Evolutionary conservation across 2,113 vertebrate genomes (phyloP).

Genomic region (Cettia cetti): DNA sequence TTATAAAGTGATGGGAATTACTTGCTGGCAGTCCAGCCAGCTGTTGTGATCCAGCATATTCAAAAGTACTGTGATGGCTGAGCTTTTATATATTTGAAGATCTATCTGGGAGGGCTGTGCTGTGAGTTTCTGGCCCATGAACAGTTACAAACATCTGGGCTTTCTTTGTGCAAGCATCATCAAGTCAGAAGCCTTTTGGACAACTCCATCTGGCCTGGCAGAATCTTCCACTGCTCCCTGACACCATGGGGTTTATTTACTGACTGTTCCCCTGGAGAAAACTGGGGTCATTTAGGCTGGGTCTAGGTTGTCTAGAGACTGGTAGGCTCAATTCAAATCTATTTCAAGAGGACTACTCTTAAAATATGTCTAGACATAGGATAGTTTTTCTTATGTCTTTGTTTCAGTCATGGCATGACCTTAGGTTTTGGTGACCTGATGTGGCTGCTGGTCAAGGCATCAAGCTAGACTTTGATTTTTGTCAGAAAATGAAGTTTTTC

Average conservation of each 20-base stretch:
- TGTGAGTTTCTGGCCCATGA: not conserved
- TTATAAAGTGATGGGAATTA: not conserved
- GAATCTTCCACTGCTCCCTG: not conserved
- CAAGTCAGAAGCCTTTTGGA: not conserved
- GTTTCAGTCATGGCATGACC: not conserved
- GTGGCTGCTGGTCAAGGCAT: not conserved
- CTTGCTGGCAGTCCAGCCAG: not conserved
- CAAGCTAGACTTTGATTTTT: not conserved
- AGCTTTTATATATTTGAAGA: not conserved
- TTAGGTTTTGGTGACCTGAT: not conserved
- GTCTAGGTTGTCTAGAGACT: not conserved
- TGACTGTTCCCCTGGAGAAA: not conserved
- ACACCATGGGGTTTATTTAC: not conserved
- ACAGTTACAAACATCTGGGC: not conserved
- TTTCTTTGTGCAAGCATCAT: not conserved
- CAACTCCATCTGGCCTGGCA: not conserved
- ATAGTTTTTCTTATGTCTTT: rapidly evolving
- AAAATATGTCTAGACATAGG: not conserved
- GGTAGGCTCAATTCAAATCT: not conserved
- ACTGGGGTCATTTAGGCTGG: not conserved
- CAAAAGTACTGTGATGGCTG: not conserved
- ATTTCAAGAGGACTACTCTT: not conserved
- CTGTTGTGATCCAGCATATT: slow-evolving; percentile 10
- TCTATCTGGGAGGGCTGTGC: not conserved
- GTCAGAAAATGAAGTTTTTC: not conserved